These are phyloP conservation scores for Malurus cyaneus DNA, from an alignment of 2,113 vertebrate species.

Conservation along the genomic window DNA sequence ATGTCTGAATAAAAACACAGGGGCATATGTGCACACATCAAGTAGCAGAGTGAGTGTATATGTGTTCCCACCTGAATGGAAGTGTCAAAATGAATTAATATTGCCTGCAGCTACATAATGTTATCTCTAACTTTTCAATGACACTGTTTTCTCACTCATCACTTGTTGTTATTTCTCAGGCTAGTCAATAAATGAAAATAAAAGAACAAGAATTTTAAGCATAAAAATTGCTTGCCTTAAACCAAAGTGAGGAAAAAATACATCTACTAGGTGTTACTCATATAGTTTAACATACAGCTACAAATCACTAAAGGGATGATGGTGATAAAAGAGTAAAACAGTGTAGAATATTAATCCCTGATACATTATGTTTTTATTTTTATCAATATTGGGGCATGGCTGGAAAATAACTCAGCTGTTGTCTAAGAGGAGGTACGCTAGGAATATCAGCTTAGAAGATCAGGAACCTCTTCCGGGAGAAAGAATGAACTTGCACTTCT, in stretches of 20 bases:
- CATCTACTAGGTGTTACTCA: neutral
- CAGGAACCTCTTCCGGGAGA: neutral
- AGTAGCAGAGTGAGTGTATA: neutral
- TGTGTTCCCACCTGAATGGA: neutral
- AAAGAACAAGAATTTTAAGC: constrained; percentile 3
- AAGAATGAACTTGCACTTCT: neutral
- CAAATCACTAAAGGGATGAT: neutral
- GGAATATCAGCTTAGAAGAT: neutral
- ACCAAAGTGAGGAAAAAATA: neutral
- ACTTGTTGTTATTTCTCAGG: neutral
- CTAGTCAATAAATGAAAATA: neutral
- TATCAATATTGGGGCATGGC: neutral
- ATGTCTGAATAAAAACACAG: neutral
- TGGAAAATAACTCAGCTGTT: neutral
- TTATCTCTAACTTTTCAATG: constrained; percentile 13
- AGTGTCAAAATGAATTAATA: constrained; percentile 44
- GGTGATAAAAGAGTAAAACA: neutral
- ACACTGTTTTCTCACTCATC: neutral
- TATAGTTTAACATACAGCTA: neutral
- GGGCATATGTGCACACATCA: neutral
- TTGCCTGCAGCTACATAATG: neutral
- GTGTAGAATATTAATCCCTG: neutral
- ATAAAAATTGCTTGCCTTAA: neutral
- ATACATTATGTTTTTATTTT: neutral
- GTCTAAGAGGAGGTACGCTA: neutral